Evolutionary conservation across 2,888 invertebrate species (phyloP), one percentile per base, ranked within the genome.

Genomic region (Hydriomena furcata): DNA sequence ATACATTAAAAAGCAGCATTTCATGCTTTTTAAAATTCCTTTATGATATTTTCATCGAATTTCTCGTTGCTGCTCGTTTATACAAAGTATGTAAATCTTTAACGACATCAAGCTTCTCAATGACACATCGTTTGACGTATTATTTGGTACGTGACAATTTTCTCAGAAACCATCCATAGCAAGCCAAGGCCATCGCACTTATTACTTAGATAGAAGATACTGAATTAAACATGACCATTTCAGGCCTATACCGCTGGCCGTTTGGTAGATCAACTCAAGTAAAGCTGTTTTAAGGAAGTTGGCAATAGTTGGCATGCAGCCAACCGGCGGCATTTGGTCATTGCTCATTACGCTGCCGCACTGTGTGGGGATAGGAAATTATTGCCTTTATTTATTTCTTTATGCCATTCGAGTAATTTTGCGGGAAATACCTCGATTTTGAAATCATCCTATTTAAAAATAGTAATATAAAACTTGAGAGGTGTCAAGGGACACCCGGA

Each of bases 291-390:
- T 74, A 77, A 70, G 76, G 77, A 75, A 69, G 75, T 79, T 87
- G 87, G 86, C 81, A 62, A 76, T 75, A 69, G 75, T 79, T 87
- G 87, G 86, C 81, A 62, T 35, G 38, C 27, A 11, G 52, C 61
- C 61, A 44, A 24, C 43, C 48, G 66, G 81, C 84, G 78, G 70
- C 61, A 55, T 66, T 71, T 73, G 61, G 65, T 67, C 57, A 65
- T 66, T 71, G 64, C 48, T 45, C 12, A 23, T 13, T 47, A 7
- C 6, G 13, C 10, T n/a, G 17, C 31, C 46, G 48, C 54, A 50
- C 55, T 42, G 40, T 51, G 37, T 30, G 17, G 25, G 31, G 3
- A 36, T 43, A 49, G 45, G 41, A 55, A 10, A 17, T 20, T 17
- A 17, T 17, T 17, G n/a, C n/a, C n/a, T n/a, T n/a, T n/a, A n/a